Evolutionary conservation across 2,888 invertebrate species (phyloP), one percentile per base, ranked within the genome.

Genomic region (Aphidoletes aphidimyza): DNA sequence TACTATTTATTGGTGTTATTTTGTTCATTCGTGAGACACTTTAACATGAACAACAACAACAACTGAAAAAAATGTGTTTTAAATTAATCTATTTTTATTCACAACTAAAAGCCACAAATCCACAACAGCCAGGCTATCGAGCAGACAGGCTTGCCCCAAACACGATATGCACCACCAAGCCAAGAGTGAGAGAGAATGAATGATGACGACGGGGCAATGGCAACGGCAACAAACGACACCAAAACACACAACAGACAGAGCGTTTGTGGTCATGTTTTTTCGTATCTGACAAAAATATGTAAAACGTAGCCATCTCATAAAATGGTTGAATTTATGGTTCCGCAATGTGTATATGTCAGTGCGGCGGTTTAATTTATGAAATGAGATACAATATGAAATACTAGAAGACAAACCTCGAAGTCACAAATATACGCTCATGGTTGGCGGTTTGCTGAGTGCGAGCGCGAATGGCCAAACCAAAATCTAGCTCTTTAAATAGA

Each of bases 311-410:
- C 37, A 37, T 81, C 81, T 22, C 81, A 81, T 81, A 81, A 81
- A 81, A 81, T 81, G 37, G 22, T 81, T 37, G 81, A 81, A 81
- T 81, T 81, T 81, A 81, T 81, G 36, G 81, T 37, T 69, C 69
- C 69, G 69, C 81, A 81, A 81, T 81, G 81, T 81, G 81, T 81
- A 37, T 81, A 37, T 37, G 81, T 81, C 37, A 69, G 69, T 69
- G 69, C 14, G 30, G 69, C 14, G n/a, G n/a, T 36, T 37, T 81
- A 81, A 81, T 81, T 81, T 81, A 81, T 81, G 81, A 81, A 81
- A 81, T 81, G 81, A 81, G 81, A 81, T 81, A 81, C 37, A 81
- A 81, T 81, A 81, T 81, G 81, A 81, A 81, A 81, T 81, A 37
- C 8, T 81, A 37, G 37, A 81, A 81, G 81, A 37, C 81, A 81